Evolutionary conservation across 2,888 invertebrate genomes (phyloP).

Genomic region (Griposia aprilina): DNA sequence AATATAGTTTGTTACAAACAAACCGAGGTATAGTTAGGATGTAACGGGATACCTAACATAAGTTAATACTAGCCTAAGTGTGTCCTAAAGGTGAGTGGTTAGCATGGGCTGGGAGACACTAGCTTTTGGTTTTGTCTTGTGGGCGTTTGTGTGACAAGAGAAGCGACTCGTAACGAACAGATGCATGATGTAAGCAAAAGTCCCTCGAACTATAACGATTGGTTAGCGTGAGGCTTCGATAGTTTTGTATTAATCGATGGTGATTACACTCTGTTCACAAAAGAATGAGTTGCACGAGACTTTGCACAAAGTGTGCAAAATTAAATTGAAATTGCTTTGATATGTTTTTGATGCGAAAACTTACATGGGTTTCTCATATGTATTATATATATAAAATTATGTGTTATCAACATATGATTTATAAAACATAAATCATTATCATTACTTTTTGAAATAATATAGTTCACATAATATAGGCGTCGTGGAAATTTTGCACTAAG

Average conservation of each 20-base stretch:
- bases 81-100: constrained; percentile 79
- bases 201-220: constrained; percentile 71
- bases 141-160: constrained; percentile 80
- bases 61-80: constrained; percentile 59
- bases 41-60: constrained; percentile 50
- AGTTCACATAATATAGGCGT: not conserved
- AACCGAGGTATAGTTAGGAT: constrained; percentile 41
- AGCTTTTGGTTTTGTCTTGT: constrained; percentile 88
- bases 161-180: constrained; percentile 64
- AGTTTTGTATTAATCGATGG: constrained; percentile 82
- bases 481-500: constrained; percentile 6
- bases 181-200: constrained; percentile 80
- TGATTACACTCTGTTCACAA: constrained; percentile 70
- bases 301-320: constrained; percentile 36
- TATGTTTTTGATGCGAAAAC: not conserved
- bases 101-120: constrained; percentile 86
- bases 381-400: too few relatives aligned
- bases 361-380: not conserved
- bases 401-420: not conserved
- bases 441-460: not conserved
- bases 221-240: constrained; percentile 81
- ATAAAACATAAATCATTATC: not conserved
- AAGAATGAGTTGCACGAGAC: not conserved
- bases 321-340: constrained; percentile 5
- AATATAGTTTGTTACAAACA: constrained; percentile 44